Percentiles rank a stretch among this genome's conserved stretches.
Evolutionary conservation across 1,140 invertebrate species (phyloP).

Genomic region (Papilio aristodemus): DNA sequence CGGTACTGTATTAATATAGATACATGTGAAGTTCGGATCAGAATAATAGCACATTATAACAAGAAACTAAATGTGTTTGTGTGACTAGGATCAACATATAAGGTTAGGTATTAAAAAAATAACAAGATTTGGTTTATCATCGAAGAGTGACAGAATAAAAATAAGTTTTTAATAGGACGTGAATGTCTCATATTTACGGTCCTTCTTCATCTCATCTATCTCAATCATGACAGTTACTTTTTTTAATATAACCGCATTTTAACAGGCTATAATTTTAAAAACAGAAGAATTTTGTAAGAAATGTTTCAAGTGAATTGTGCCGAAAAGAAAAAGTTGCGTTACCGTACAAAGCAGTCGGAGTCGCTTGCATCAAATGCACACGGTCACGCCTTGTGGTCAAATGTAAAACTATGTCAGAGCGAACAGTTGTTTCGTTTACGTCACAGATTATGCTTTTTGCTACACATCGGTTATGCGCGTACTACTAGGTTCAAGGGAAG

Average conservation of each 20-base stretch:
- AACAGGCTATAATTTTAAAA: background rate
- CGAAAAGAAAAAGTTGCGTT: constrained; percentile 36
- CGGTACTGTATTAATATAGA: no score
- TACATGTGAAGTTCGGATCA: no score
- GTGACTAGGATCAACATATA: background rate
- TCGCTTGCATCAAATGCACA: constrained; percentile 60
- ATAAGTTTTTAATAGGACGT: background rate
- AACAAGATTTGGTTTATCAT: background rate
- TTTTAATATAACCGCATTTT: background rate
- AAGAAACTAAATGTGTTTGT: no score
- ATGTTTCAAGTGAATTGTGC: constrained; percentile 37
- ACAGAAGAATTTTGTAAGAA: constrained; percentile 37
- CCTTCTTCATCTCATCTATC: background rate
- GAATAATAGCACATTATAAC: no score
- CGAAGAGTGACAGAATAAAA: background rate
- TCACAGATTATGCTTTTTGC: constrained; percentile 65
- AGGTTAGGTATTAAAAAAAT: background rate
- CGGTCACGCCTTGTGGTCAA: constrained; percentile 66
- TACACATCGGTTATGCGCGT: constrained; percentile 53
- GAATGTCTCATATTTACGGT: background rate
- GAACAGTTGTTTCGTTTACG: constrained; percentile 69
- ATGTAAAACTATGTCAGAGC: constrained; percentile 75
- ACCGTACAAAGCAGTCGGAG: constrained; percentile 39
- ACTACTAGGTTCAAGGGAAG: constrained; percentile 77
- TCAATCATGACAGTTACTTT: background rate